Evolutionary conservation across 2,113 vertebrate species (phyloP).

Genomic region (Sylvia atricapilla): DNA sequence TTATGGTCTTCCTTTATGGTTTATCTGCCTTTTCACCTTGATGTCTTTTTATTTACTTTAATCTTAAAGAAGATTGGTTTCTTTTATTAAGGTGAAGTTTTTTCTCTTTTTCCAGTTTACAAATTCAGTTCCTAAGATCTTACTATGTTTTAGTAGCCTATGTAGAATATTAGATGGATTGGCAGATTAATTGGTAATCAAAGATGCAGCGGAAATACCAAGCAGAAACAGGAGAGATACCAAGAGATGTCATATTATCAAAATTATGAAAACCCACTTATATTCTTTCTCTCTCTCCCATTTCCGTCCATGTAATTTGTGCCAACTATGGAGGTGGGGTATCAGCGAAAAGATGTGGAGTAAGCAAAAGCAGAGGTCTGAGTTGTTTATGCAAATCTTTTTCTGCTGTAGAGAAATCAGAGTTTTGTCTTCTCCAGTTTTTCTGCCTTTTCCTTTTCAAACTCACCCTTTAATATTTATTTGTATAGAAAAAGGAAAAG

Average conservation of each 20-base stretch:
- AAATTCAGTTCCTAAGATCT: neutral
- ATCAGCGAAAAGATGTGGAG: neutral
- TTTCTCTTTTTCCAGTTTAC: neutral
- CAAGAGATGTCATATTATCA: neutral
- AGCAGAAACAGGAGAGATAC: neutral
- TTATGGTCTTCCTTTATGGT: neutral
- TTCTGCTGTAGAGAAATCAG: neutral
- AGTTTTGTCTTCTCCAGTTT: neutral
- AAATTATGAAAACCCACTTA: neutral
- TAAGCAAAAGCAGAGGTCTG: neutral
- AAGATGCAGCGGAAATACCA: neutral
- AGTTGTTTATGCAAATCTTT: neutral
- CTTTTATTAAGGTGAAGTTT: neutral
- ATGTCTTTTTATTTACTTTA: neutral
- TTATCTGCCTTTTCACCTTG: neutral
- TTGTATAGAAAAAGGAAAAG: neutral
- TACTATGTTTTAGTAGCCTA: neutral
- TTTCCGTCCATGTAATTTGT: neutral
- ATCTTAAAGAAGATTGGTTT: neutral
- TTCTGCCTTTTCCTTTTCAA: neutral
- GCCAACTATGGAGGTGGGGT: neutral
- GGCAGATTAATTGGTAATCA: neutral
- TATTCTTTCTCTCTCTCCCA: neutral
- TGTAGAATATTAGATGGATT: neutral
- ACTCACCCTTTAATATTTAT: neutral